Conservation (phyloP, 2,888 invertebrate genomes). For the Andrena fulva region DNA sequence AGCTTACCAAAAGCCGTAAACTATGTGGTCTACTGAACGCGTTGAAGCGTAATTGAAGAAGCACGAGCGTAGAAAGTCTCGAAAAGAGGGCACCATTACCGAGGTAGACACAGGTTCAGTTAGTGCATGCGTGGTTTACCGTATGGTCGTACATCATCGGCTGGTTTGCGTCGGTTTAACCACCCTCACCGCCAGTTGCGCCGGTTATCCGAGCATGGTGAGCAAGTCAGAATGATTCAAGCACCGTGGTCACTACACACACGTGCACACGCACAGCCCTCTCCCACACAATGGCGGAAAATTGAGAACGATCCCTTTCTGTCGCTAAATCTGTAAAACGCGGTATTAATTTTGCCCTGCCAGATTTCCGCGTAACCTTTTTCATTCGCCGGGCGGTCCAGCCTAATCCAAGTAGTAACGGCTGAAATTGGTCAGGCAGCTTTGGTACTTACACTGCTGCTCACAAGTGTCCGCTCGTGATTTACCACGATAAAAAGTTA, state of each 20-base stretch:
- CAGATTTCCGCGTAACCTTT: background rate
- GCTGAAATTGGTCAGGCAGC: slow-evolving; percentile 17
- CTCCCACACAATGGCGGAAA: slow-evolving; percentile 11
- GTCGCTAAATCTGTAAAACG: slow-evolving; percentile 3
- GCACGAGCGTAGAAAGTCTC: background rate
- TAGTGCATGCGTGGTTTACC: slow-evolving; percentile 79
- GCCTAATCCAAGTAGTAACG: slow-evolving; percentile 9
- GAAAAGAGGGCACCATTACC: slow-evolving; percentile 35
- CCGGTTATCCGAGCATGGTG: slow-evolving; percentile 62
- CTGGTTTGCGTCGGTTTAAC: slow-evolving; percentile 66
- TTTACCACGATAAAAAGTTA: too few relatives aligned
- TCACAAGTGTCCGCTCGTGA: background rate
- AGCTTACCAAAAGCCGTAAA: background rate
- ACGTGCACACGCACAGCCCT: slow-evolving; percentile 27
- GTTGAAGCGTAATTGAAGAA: background rate
- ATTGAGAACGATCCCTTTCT: slow-evolving; percentile 27
- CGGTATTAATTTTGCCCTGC: background rate
- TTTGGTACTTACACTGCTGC: background rate
- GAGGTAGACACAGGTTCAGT: slow-evolving; percentile 55
- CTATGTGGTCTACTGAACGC: background rate
- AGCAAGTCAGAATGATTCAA: slow-evolving; percentile 65
- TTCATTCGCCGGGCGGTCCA: too few relatives aligned
- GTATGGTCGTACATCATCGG: slow-evolving; percentile 80
- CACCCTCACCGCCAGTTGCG: slow-evolving; percentile 57
- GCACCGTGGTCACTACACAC: slow-evolving; percentile 46